phyloP scores from a whole-genome alignment of 2,888 invertebrate genomes.

The Xestia sexstrigata region DNA sequence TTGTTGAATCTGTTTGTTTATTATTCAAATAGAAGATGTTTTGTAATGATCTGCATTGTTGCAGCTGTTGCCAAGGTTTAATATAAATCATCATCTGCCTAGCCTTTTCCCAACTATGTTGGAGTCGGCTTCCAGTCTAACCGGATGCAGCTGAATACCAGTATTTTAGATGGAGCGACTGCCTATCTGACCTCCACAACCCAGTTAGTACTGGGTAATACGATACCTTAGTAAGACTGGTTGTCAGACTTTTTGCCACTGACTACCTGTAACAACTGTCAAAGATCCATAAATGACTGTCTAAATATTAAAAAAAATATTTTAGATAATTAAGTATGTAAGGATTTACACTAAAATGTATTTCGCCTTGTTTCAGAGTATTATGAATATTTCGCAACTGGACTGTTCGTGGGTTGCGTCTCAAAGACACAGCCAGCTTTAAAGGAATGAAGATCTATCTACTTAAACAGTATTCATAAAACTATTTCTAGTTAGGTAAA shows the following conservation, averaged over 20 bases:
- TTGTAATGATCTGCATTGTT: slow-evolving; percentile 36
- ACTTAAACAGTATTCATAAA: slow-evolving; percentile 89
- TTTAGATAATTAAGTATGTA: background rate
- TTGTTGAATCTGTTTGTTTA: slow-evolving; percentile 33
- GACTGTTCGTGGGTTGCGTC: slow-evolving; percentile 77
- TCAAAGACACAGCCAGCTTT: slow-evolving; percentile 80
- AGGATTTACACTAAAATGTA: slow-evolving; percentile 13
- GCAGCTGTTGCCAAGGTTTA: slow-evolving; percentile 41
- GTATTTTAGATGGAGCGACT: too few species aligned
- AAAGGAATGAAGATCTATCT: slow-evolving; percentile 88
- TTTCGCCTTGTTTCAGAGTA: slow-evolving; percentile 78
- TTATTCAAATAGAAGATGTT: slow-evolving; percentile 55
- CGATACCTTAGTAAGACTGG: too few species aligned
- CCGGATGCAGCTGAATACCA: too few species aligned
- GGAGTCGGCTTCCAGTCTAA: too few species aligned
- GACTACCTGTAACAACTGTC: too few species aligned
- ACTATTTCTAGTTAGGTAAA: slow-evolving; percentile 85
- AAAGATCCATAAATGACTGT: too few species aligned
- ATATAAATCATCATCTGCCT: too few species aligned
- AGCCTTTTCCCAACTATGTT: too few species aligned
- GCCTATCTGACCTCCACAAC: too few species aligned
- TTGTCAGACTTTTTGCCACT: too few species aligned
- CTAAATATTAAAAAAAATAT: too few species aligned
- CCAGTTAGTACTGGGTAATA: too few species aligned
- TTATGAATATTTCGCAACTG: slow-evolving; percentile 80